Base-by-base conservation (phyloP, 2,888 invertebrate species). In the Apotomis betuletana region DNA sequence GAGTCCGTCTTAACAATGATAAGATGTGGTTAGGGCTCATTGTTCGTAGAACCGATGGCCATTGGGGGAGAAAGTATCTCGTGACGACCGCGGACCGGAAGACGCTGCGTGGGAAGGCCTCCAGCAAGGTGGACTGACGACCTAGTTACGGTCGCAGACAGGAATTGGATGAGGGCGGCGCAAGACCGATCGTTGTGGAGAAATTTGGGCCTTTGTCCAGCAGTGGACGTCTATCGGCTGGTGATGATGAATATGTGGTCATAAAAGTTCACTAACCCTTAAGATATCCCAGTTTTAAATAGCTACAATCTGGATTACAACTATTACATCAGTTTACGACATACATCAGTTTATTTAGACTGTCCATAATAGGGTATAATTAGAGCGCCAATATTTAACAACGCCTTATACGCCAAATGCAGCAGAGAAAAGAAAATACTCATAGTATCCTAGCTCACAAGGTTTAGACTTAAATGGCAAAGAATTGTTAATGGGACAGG, bases 321-420 rank as follows among this genome's bases (percentile, higher is more conserved):
- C 12, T 15, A 46, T 57, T 65, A 65, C 52, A 41, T 15, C 27
- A 12, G 5, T 65, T 46, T 46, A 57, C 55, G 44, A 36, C 65
- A 5, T 6, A 27, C 27, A 46, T 57, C 55, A 55, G 44, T 46
- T 46, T 57, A 46, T 65, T 65, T 36, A 9, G n/a, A 46, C 15
- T 57, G 65, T 57, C 65, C 65, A 57, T 46, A 65, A 65, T n/a
- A 5, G 49, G 49, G 46, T 57, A 57, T 65, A 58, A 58, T 58
- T 58, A 5, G 1, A 27, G 9, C 12, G 6, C 49, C 6, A 49
- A 49, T 12, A 0, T 49, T 49, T 49, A 8, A 6, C 9, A 10
- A 49, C 49, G 10, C 9, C 49, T 49, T 10, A 9, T 49, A 27
- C 27, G 27, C 27, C 49, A 3, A 9, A 41, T 49, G 10, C 9